phyloP scores from a whole-genome alignment of 1,140 invertebrate genomes.

The Pseudobourletiella spinata region DNA sequence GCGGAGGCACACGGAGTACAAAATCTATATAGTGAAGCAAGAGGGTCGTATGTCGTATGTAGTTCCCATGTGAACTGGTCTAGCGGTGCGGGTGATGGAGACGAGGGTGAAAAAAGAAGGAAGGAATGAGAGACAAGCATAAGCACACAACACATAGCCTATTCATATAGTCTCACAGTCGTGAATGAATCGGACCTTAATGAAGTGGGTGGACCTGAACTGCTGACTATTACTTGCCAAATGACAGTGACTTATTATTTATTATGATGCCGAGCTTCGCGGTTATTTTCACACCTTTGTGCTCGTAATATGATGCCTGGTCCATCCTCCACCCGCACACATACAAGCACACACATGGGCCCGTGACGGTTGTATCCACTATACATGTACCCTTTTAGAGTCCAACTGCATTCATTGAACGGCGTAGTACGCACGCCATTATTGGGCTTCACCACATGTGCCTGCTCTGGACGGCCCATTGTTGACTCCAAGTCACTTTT shows the following conservation, averaged over 20 bases:
- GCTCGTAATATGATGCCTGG: background rate
- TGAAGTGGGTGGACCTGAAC: constrained; percentile 31
- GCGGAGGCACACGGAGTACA: background rate
- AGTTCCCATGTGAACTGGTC: background rate
- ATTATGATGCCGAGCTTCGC: constrained; percentile 25
- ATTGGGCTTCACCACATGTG: too few species aligned
- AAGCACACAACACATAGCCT: background rate
- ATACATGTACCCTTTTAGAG: background rate
- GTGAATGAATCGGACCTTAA: constrained; percentile 33
- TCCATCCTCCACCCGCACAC: background rate
- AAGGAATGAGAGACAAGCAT: too few species aligned
- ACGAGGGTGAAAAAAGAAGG: background rate
- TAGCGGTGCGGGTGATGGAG: constrained; percentile 1
- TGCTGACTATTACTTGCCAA: constrained; percentile 26
- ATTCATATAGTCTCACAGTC: too few species aligned
- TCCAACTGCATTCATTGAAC: too few species aligned
- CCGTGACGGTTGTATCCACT: background rate
- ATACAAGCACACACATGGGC: background rate
- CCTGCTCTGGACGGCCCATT: too few species aligned
- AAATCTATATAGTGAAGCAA: background rate
- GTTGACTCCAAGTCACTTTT: too few species aligned
- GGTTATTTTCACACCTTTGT: constrained; percentile 30
- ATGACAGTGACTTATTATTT: constrained; percentile 34
- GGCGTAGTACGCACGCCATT: too few species aligned
- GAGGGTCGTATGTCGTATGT: background rate